Evolutionary conservation across 1,140 invertebrate species (phyloP).

Genomic region (Philotrypesis tridentata): DNA sequence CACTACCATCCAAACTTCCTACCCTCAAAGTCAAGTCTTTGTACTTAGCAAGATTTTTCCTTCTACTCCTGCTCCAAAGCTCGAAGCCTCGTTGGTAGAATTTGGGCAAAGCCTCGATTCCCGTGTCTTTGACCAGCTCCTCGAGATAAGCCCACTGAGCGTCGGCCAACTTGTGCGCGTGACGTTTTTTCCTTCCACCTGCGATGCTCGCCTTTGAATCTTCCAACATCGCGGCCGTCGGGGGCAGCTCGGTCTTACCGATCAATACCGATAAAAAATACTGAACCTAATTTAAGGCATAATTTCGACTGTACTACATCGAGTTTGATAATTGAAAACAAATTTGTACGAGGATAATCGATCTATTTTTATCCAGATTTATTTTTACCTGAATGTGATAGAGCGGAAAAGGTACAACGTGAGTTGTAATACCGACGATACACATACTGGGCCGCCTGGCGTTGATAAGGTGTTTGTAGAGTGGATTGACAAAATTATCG

Average conservation of each 20-base stretch:
- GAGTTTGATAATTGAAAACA: no score
- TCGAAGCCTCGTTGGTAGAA: slow-evolving; percentile 61
- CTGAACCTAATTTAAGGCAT: slow-evolving; percentile 73
- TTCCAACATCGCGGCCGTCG: slow-evolving; percentile 59
- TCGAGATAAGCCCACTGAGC: slow-evolving; percentile 65
- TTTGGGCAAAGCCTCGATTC: slow-evolving; percentile 57
- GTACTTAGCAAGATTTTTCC: slow-evolving; percentile 57
- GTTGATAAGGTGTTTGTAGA: slow-evolving; percentile 86
- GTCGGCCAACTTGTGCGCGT: slow-evolving; percentile 61
- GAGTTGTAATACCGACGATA: slow-evolving; percentile 80
- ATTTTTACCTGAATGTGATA: slow-evolving; percentile 80
- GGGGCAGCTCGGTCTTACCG: slow-evolving; percentile 72
- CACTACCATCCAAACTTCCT: slow-evolving; percentile 23
- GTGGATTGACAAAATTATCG: slow-evolving; percentile 79
- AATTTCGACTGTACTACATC: no score
- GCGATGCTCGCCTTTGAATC: slow-evolving; percentile 48
- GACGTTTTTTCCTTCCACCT: slow-evolving; percentile 52
- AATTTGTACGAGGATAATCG: no score
- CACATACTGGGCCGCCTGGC: slow-evolving; percentile 81
- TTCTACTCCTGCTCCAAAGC: slow-evolving; percentile 50
- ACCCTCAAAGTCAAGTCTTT: slow-evolving; percentile 50
- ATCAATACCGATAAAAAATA: slow-evolving; percentile 76
- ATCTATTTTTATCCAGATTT: no score
- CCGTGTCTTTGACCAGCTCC: slow-evolving; percentile 57
- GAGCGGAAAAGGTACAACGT: slow-evolving; percentile 79